These are phyloP conservation scores for Zhuqinia jingwanae DNA, from an alignment of 2,888 invertebrate species.

Conservation along the genomic window DNA sequence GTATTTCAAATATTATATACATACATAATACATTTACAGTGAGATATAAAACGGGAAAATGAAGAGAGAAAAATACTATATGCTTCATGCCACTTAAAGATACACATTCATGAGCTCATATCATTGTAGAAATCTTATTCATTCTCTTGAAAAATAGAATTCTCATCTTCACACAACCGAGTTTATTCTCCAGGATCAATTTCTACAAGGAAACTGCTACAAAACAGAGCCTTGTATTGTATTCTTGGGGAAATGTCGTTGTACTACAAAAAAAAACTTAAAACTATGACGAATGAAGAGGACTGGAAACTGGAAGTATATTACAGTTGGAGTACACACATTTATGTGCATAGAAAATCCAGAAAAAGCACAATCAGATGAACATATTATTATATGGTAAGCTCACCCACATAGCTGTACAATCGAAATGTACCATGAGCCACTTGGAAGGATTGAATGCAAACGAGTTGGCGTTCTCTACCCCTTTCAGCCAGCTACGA, in stretches of 20 bases:
- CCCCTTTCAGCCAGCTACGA: constrained; percentile 93
- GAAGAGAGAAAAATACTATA: neutral
- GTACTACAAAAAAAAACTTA: too few relatives aligned
- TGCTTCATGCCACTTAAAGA: constrained; percentile 27
- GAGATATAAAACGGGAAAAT: neutral
- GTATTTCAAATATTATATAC: neutral
- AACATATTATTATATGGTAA: too few relatives aligned
- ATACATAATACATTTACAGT: neutral
- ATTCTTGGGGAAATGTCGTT: too few relatives aligned
- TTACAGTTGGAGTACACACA: too few relatives aligned
- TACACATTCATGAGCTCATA: constrained; percentile 60
- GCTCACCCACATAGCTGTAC: constrained; percentile 98
- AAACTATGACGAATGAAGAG: too few relatives aligned
- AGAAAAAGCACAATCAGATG: too few relatives aligned
- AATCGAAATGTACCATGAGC: constrained; percentile 99
- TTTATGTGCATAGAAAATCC: too few relatives aligned
- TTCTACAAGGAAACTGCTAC: neutral
- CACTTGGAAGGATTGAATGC: constrained; percentile 99
- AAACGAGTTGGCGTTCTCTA: constrained; percentile 96
- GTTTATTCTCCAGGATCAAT: constrained; percentile 46
- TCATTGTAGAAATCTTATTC: constrained; percentile 57
- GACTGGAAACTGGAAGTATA: too few relatives aligned
- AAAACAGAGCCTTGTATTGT: constrained; percentile 53
- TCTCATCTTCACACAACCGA: constrained; percentile 5
- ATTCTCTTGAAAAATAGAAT: neutral